Conservation (phyloP, 2,888 invertebrate species). For the Nysson spinosus region DNA sequence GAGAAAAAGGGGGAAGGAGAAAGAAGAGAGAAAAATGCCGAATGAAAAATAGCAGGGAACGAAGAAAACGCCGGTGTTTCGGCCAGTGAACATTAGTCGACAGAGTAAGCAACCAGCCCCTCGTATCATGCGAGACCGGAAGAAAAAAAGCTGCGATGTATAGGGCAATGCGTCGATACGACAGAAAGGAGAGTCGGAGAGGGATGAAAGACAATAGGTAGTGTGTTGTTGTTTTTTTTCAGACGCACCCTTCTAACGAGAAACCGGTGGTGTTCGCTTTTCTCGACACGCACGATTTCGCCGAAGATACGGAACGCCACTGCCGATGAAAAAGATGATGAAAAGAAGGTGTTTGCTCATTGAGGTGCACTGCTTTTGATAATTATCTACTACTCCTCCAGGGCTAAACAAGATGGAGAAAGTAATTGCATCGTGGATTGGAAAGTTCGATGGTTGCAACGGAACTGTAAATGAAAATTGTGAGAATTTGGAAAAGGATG, state of each 20-base stretch:
- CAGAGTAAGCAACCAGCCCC: slow-evolving; percentile 42
- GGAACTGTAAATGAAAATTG: too few species aligned
- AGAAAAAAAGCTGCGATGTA: slow-evolving; percentile 41
- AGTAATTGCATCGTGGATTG: too few species aligned
- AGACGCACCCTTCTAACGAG: slow-evolving; percentile 36
- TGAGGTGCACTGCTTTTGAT: too few species aligned
- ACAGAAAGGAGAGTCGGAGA: slow-evolving; percentile 27
- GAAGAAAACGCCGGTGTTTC: slow-evolving; percentile 41
- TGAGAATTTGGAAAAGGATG: too few species aligned
- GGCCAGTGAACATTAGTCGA: slow-evolving; percentile 46
- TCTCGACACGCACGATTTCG: slow-evolving; percentile 46
- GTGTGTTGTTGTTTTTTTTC: slow-evolving; percentile 32
- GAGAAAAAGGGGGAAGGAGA: slow-evolving; percentile 12
- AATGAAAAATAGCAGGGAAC: slow-evolving; percentile 30
- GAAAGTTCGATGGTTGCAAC: too few species aligned
- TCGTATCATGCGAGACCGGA: slow-evolving; percentile 33
- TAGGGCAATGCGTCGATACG: slow-evolving; percentile 39
- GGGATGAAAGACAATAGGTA: slow-evolving; percentile 47
- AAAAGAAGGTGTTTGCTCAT: slow-evolving; percentile 19
- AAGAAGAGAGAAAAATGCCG: background rate
- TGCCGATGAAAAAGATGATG: slow-evolving; percentile 11
- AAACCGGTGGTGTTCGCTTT: slow-evolving; percentile 43
- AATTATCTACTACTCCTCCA: too few species aligned
- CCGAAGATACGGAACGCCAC: background rate
- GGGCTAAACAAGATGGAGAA: too few species aligned